These are phyloP conservation scores for Pedicia rivosa DNA, from an alignment of 2,888 invertebrate species.

Conservation along the genomic window DNA sequence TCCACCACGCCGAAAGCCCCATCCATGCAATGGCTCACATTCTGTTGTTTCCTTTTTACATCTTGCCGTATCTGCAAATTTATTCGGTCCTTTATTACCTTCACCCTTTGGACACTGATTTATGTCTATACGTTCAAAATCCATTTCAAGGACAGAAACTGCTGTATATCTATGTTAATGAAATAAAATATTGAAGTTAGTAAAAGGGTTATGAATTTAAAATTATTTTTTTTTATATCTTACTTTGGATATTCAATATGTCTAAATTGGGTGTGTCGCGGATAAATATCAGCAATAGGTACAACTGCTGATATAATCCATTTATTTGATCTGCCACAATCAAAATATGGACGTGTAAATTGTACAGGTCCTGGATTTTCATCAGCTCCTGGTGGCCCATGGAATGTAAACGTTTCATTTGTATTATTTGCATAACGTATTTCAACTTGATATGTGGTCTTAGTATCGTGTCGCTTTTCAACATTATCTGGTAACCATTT, in stretches of 20 bases:
- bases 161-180: constrained; percentile 59
- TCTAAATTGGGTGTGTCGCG: constrained; percentile 80
- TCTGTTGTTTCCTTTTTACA: constrained; percentile 86
- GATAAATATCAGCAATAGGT: constrained; percentile 91
- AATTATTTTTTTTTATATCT: constrained; percentile 30
- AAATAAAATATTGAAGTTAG: neutral
- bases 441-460: constrained; percentile 86
- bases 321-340: constrained; percentile 87
- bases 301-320: constrained; percentile 91
- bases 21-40: constrained; percentile 94
- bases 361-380: constrained; percentile 85
- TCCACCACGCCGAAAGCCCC: constrained; percentile 89
- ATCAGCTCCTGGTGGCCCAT: constrained; percentile 82
- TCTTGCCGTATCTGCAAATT: constrained; percentile 74
- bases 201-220: neutral
- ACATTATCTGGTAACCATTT: constrained; percentile 83
- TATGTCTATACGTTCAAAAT: constrained; percentile 91
- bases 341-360: constrained; percentile 91
- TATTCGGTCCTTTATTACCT: constrained; percentile 79
- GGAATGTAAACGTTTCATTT: constrained; percentile 92
- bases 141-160: constrained; percentile 84
- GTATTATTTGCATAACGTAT: constrained; percentile 88
- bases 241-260: constrained; percentile 89
- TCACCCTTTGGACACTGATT: constrained; percentile 87
- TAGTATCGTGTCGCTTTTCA: constrained; percentile 68